Evolutionary conservation across 1,140 invertebrate genomes (phyloP).

Genomic region (Schmidtea mediterranea): DNA sequence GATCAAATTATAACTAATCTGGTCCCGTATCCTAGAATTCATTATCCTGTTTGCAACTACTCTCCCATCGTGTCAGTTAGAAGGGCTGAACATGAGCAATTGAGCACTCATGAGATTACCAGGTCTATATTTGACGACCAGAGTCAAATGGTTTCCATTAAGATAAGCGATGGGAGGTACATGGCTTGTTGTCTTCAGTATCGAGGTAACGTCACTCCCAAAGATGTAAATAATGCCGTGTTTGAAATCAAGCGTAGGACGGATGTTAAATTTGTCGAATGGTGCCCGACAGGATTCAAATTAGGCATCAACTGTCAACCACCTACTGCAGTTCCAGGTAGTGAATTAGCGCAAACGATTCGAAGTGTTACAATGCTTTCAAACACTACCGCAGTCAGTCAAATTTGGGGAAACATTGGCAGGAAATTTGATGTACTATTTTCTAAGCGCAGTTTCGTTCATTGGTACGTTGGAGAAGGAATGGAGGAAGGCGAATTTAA

Average conservation of each 20-base stretch:
- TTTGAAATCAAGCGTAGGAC: conserved; percentile 34
- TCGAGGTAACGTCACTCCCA: conserved; percentile 27
- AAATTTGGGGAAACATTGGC: conserved; percentile 9
- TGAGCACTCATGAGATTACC: conserved; percentile 47
- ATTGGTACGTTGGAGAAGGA: conserved; percentile 14
- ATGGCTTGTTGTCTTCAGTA: conserved; percentile 39
- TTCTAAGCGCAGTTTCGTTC: conserved; percentile 13
- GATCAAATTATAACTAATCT: conserved; percentile 1
- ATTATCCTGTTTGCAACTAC: conserved; percentile 16
- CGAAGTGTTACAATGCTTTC: conserved; percentile 10
- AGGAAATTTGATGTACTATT: conserved; percentile 14
- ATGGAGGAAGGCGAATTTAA: conserved; percentile 11
- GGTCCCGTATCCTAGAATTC: conserved; percentile 1
- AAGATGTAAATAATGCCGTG: conserved; percentile 53
- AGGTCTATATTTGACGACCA: conserved; percentile 60
- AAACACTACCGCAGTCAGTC: conserved; percentile 3
- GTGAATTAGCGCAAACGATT: conserved; percentile 17
- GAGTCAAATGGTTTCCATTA: conserved; percentile 71
- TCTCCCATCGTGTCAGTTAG: conserved; percentile 21
- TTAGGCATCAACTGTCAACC: conserved; percentile 18
- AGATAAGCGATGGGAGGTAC: conserved; percentile 59
- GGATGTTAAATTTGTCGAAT: conserved; percentile 11
- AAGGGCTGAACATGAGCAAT: conserved; percentile 26
- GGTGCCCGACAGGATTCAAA: conserved; percentile 14
- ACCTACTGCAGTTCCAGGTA: conserved; percentile 15